Conservation (phyloP, 2,113 vertebrate genomes). For the Puma concolor region DNA sequence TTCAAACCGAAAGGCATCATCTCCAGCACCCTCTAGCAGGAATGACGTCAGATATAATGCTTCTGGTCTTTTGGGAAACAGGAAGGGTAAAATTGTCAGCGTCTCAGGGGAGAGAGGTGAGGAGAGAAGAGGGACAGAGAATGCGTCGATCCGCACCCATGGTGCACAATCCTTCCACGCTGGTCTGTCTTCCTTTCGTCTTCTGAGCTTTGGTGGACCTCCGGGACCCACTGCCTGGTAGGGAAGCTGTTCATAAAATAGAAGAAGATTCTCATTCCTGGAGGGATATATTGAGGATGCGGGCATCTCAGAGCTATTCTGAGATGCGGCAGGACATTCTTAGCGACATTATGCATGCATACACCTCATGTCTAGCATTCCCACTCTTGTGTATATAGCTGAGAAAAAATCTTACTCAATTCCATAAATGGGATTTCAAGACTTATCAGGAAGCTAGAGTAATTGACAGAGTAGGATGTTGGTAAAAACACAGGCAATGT, state of each 20-base stretch:
- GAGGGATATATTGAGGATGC: too few relatives aligned
- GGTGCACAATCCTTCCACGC: not conserved
- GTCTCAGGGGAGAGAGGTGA: not conserved
- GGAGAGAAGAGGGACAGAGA: not conserved
- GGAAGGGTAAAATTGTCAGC: not conserved
- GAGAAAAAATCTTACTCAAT: not conserved
- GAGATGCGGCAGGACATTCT: not conserved
- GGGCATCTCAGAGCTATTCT: not conserved
- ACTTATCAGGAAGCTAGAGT: not conserved
- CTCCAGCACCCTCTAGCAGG: rapidly evolving
- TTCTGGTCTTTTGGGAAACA: not conserved
- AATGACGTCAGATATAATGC: not conserved
- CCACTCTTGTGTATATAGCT: not conserved
- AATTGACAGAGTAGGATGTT: not conserved
- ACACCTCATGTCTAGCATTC: not conserved
- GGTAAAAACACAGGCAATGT: not conserved
- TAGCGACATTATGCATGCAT: not conserved
- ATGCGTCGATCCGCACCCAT: rapidly evolving
- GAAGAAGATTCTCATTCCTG: not conserved
- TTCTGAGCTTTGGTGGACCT: not conserved
- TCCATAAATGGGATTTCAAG: not conserved
- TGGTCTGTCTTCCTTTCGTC: not conserved
- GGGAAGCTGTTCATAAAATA: not conserved
- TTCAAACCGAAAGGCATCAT: not conserved
- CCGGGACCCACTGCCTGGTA: not conserved